Percentiles rank a stretch among this genome's conserved stretches.
These are phyloP conservation scores for Bujurquina vittata DNA, from an alignment of 2,113 vertebrate species.

Conservation along the genomic window DNA sequence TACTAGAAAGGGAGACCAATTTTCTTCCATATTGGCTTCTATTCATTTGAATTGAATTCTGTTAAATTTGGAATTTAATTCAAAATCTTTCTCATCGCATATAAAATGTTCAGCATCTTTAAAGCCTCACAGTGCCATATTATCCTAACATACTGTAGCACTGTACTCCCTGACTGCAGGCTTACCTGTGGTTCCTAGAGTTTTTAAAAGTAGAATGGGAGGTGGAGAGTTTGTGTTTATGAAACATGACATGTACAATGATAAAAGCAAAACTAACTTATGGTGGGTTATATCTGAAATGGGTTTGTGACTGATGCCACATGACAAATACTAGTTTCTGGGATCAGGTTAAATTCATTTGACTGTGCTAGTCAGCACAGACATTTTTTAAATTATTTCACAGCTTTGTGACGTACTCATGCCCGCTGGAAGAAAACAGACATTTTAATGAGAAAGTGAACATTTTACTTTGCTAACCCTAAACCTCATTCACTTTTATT, in stretches of 20 bases:
- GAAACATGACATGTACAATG: background rate
- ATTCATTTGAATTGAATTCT: background rate
- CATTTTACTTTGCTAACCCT: constrained; percentile 44
- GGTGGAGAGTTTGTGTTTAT: background rate
- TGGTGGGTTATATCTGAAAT: background rate
- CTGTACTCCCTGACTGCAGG: too few relatives aligned
- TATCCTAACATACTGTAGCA: too few relatives aligned
- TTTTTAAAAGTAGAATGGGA: too few relatives aligned
- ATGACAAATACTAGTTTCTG: background rate
- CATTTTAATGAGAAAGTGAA: constrained; percentile 63
- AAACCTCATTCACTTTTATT: constrained; percentile 55
- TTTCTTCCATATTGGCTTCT: background rate
- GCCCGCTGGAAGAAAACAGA: constrained; percentile 18
- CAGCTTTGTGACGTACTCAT: background rate
- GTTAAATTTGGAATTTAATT: too few relatives aligned
- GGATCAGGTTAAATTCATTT: constrained; percentile 4
- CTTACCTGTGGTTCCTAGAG: too few relatives aligned
- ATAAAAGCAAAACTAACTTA: background rate
- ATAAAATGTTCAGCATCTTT: too few relatives aligned
- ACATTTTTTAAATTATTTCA: background rate
- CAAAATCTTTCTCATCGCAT: too few relatives aligned
- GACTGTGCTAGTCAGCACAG: background rate
- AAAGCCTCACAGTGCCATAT: too few relatives aligned
- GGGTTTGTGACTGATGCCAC: background rate
- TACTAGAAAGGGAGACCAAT: background rate